Evolutionary conservation across 1,140 invertebrate genomes (phyloP).

Genomic region (Rhyzopertha dominica): DNA sequence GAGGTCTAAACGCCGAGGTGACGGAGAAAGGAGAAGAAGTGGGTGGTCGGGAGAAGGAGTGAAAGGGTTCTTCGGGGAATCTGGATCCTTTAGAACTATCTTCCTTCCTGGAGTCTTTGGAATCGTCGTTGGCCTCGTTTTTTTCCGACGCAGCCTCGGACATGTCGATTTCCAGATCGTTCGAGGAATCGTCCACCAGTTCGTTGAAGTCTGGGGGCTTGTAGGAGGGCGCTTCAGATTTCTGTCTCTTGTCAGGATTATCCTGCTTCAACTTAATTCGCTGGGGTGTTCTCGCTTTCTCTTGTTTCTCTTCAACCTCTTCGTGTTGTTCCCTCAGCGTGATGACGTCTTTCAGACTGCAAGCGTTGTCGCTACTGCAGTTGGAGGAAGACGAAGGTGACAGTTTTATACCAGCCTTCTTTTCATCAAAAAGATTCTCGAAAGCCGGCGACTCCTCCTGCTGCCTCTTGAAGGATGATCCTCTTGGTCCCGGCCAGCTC

Average conservation of each 20-base stretch:
- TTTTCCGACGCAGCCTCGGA: conserved; percentile 54
- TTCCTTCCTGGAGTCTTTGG: conserved; percentile 47
- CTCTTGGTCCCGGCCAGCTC: conserved; percentile 66
- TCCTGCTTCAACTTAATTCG: conserved; percentile 36
- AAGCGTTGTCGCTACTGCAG: conserved; percentile 55
- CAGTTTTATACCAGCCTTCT: conserved; percentile 60
- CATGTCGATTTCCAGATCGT: conserved; percentile 75
- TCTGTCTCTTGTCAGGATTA: conserved; percentile 37
- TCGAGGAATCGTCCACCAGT: conserved; percentile 71
- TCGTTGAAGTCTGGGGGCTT: conserved; percentile 73
- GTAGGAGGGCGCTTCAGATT: conserved; percentile 48
- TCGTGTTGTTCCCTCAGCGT: conserved; percentile 55
- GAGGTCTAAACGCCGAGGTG: conserved; percentile 70
- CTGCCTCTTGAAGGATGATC: conserved; percentile 57
- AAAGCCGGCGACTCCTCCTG: conserved; percentile 73
- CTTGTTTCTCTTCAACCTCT: conserved; percentile 35
- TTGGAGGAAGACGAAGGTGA: conserved; percentile 58
- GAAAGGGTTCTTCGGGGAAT: conserved; percentile 44
- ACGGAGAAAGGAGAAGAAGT: conserved; percentile 58
- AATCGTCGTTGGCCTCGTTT: conserved; percentile 33
- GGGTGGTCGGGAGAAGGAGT: conserved; percentile 46
- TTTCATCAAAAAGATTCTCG: conserved; percentile 81
- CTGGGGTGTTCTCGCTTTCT: conserved; percentile 40
- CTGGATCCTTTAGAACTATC: conserved; percentile 43
- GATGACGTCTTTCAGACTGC: conserved; percentile 61